These are phyloP conservation scores for Hafferia zeledoni DNA, from an alignment of 2,797 vertebrate genomes.

Conservation along the genomic window DNA sequence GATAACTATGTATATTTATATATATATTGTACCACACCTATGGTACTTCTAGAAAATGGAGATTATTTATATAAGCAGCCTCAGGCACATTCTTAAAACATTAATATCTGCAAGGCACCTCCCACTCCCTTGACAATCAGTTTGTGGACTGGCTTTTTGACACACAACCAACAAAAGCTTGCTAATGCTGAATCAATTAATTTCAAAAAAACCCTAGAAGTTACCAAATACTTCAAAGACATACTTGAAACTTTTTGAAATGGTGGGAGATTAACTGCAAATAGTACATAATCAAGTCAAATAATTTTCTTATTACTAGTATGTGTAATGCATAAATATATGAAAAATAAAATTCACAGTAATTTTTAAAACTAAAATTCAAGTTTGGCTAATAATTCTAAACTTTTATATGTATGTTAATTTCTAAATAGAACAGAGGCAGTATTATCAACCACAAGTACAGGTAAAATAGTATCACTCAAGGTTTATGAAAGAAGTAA, in stretches of 20 bases:
- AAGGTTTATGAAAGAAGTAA: slow-evolving; percentile 81
- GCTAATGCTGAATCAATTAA: slow-evolving; percentile 55
- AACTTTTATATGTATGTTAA: slow-evolving; percentile 76
- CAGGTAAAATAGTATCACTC: slow-evolving; percentile 77
- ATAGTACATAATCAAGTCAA: slow-evolving; percentile 73
- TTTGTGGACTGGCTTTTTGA: slow-evolving; percentile 65
- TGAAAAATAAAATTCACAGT: slow-evolving; percentile 86
- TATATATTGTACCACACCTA: slow-evolving; percentile 32
- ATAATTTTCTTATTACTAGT: slow-evolving; percentile 70
- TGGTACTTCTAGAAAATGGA: slow-evolving; percentile 67
- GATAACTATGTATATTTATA: slow-evolving; percentile 27
- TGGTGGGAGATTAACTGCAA: slow-evolving; percentile 77
- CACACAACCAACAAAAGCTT: slow-evolving; percentile 67
- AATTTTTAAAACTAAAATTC: slow-evolving; percentile 83
- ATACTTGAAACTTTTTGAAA: slow-evolving; percentile 73
- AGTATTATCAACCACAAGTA: slow-evolving; percentile 77
- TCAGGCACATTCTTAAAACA: slow-evolving; percentile 78
- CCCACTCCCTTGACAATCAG: slow-evolving; percentile 71
- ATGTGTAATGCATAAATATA: slow-evolving; percentile 83
- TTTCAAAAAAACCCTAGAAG: slow-evolving; percentile 65
- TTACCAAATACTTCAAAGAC: slow-evolving; percentile 74
- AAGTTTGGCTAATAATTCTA: slow-evolving; percentile 84
- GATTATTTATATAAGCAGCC: slow-evolving; percentile 75
- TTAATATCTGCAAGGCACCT: slow-evolving; percentile 80
- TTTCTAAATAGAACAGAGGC: slow-evolving; percentile 80